Percentiles rank a stretch among this genome's conserved stretches.
Conservation (phyloP, 2,888 invertebrate species). For the Chrysodeixis includens region DNA sequence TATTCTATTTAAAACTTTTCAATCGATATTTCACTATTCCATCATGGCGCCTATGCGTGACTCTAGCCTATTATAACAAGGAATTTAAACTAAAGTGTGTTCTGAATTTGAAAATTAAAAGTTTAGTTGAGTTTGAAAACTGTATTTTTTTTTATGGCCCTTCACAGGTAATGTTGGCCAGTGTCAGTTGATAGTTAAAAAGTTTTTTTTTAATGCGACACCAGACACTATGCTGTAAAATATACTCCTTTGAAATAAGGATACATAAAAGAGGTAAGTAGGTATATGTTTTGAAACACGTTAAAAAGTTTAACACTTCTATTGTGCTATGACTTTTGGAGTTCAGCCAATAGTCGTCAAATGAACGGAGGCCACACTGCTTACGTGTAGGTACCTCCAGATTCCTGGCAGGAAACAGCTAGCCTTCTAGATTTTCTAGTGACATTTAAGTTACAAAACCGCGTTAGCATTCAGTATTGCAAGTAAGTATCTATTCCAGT, state of each 20-base stretch:
- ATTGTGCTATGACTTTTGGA: slow-evolving; percentile 25
- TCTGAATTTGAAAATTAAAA: neutral
- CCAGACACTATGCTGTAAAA: neutral
- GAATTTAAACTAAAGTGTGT: neutral
- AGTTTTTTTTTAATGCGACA: neutral
- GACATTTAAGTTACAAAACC: slow-evolving; percentile 18
- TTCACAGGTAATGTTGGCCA: no score
- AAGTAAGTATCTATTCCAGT: neutral
- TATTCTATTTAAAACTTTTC: neutral
- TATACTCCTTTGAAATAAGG: slow-evolving; percentile 1
- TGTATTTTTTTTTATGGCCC: no score
- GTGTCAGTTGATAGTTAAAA: no score
- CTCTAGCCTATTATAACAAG: neutral
- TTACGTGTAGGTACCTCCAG: neutral
- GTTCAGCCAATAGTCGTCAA: slow-evolving; percentile 14
- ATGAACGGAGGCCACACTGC: slow-evolving; percentile 3
- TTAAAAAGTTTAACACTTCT: slow-evolving; percentile 13
- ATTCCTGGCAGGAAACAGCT: neutral
- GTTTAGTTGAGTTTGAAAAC: no score
- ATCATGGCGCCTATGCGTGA: neutral
- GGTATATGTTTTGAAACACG: slow-evolving; percentile 6
- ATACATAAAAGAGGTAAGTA: neutral
- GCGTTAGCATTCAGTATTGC: slow-evolving; percentile 17
- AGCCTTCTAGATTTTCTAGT: neutral
- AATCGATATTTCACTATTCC: neutral